A percentile compares a stretch with the other conserved stretches of the same genome.
Conservation (phyloP, 2,797 vertebrate species). For the Coreius guichenoti region DNA sequence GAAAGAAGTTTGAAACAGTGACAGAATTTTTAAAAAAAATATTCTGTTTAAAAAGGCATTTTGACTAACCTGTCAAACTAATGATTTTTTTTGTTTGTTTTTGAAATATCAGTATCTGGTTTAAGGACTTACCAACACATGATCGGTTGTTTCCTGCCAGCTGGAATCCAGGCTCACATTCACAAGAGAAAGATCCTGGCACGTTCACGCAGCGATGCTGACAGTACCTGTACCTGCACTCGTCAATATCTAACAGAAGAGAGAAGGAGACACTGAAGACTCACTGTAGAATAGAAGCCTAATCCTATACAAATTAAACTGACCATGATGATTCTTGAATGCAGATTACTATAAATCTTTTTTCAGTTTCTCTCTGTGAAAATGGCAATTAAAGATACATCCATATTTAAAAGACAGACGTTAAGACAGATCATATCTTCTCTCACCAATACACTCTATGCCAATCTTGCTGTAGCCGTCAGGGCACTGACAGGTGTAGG, state of each 20-base stretch:
- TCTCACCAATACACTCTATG: slow-evolving; percentile 78
- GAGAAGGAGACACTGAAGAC: background rate
- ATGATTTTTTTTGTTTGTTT: background rate
- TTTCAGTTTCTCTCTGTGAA: background rate
- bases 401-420: background rate
- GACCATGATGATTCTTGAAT: background rate
- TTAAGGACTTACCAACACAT: slow-evolving; percentile 84
- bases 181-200: slow-evolving; percentile 90
- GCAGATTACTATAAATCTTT: background rate
- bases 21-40: background rate
- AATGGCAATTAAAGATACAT: background rate
- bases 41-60: background rate
- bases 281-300: background rate
- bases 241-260: slow-evolving; percentile 83
- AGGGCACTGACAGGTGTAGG: slow-evolving; percentile 80
- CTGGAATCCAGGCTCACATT: slow-evolving; percentile 92
- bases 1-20: background rate
- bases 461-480: slow-evolving; percentile 81
- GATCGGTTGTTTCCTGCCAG: slow-evolving; percentile 91
- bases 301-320: background rate
- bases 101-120: background rate
- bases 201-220: slow-evolving; percentile 92
- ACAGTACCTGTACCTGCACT: slow-evolving; percentile 90
- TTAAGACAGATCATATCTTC: background rate
- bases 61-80: background rate